Conservation (phyloP, 2,113 vertebrate genomes). For the Axis porcinus region DNA sequence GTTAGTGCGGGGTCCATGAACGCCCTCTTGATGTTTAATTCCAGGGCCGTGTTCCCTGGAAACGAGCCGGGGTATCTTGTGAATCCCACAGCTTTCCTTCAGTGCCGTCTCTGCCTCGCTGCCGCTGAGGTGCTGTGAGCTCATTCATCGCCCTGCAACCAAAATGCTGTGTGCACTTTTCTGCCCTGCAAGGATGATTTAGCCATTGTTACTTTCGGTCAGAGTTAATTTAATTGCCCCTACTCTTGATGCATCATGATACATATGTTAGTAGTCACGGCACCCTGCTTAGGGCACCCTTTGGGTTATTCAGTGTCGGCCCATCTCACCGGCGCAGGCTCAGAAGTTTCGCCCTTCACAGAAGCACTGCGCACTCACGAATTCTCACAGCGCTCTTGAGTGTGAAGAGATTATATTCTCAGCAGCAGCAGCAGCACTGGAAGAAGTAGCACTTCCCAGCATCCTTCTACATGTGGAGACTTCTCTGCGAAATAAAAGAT, state of each 20-base stretch:
- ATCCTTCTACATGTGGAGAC: neutral
- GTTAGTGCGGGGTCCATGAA: neutral
- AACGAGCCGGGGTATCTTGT: constrained; percentile 22
- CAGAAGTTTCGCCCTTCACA: neutral
- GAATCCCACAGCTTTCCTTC: constrained; percentile 29
- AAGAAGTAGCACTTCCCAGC: neutral
- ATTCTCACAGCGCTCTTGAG: constrained; percentile 28
- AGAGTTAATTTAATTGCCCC: constrained; percentile 46
- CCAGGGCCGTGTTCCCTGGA: constrained; percentile 7
- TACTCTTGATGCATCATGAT: constrained; percentile 22
- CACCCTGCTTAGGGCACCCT: neutral
- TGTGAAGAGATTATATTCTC: neutral
- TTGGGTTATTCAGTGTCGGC: constrained; percentile 40
- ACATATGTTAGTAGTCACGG: constrained; percentile 36
- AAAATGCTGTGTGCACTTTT: constrained; percentile 47
- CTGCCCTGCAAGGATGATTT: constrained; percentile 52
- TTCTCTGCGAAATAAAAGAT: constrained; percentile 15
- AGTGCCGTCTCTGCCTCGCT: constrained; percentile 4
- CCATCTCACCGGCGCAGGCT: neutral
- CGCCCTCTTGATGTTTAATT: constrained; percentile 25
- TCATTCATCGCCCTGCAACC: neutral
- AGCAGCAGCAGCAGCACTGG: neutral
- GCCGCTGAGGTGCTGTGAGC: neutral
- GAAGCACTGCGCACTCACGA: constrained; percentile 30
- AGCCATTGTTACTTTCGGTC: constrained; percentile 41